Evolutionary conservation across 2,797 vertebrate species (phyloP), one percentile per base, ranked within the genome.

Genomic region (Anguilla marmorata): DNA sequence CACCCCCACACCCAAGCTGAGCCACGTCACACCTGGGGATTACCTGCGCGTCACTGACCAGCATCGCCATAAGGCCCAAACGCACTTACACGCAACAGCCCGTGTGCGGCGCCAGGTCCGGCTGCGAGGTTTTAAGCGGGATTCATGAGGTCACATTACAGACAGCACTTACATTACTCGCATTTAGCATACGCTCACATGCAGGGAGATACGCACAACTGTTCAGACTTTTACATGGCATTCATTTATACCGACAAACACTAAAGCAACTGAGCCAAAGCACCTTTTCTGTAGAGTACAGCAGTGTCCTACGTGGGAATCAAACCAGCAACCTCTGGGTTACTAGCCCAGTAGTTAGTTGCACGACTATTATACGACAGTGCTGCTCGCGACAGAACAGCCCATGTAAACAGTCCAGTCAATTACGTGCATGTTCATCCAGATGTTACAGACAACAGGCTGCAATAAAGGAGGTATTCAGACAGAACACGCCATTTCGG

Each of bases 41-140:
- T 94, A 94, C 89, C 92, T 92, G 87, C 90, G 74, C 74, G 82
- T 94, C 92, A 93, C 89, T 90, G 90, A 90, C 90, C 7, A n/a
- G 80, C 85, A 21, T 33, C 76, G 74, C 41, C 24, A 89, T 63
- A 86, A 14, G 41, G 69, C 16, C 48, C 3, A 24, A n/a, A 80
- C 69, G 80, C 66, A 37, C 63, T 21, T 12, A 72, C 12, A 86
- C 30, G 60, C 24, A 63, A 30, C 56, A 16, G 37, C 66, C 37
- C 37, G 37, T 37, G 37, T 21, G 2, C 30, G 41, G 72, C n/a
- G 12, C 16, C 30, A 76, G 27, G 12, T 33, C 72, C 41, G 14
- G 3, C 33, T 19, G 19, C 16, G 19, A 30, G 14, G 69, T 7
- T 74, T 74, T 33, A 60, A 14, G 5, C 30, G 0, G 63, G 63